These are phyloP conservation scores for Rhyacophila brunnea DNA, from an alignment of 1,140 invertebrate species.

Conservation along the genomic window DNA sequence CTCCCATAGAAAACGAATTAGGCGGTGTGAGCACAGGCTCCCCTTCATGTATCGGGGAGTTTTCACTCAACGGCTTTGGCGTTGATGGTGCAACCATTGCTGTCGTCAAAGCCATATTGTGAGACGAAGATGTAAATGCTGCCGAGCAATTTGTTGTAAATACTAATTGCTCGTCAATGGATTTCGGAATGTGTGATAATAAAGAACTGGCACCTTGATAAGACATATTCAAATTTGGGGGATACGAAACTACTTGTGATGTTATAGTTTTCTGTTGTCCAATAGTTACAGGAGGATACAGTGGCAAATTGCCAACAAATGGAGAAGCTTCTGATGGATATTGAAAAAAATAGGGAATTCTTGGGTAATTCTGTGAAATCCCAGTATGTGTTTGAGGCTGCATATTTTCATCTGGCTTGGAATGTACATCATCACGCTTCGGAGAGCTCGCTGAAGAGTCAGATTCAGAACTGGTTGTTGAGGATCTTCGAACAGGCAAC, in stretches of 20 bases:
- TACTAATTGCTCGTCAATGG: constrained; percentile 53
- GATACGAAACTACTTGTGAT: constrained; percentile 61
- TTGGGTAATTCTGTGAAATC: constrained; percentile 47
- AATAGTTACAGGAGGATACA: constrained; percentile 59
- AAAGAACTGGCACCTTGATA: constrained; percentile 57
- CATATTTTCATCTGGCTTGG: constrained; percentile 41
- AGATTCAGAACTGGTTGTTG: constrained; percentile 65
- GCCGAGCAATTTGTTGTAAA: constrained; percentile 63
- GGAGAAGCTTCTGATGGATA: constrained; percentile 55
- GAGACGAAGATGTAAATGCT: constrained; percentile 72
- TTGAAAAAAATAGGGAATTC: constrained; percentile 46
- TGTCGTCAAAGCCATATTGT: constrained; percentile 74
- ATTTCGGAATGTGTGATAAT: constrained; percentile 56
- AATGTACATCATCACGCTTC: constrained; percentile 43
- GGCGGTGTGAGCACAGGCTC: constrained; percentile 43
- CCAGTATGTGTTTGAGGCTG: constrained; percentile 41
- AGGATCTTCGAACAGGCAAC: constrained; percentile 64
- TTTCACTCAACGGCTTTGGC: constrained; percentile 43
- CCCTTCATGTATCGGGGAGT: constrained; percentile 47
- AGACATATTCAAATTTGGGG: constrained; percentile 58
- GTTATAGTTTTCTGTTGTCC: constrained; percentile 62
- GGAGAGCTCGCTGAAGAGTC: constrained; percentile 58
- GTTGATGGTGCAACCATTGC: constrained; percentile 65
- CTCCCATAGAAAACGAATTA: constrained; percentile 46
- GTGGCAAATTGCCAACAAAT: constrained; percentile 58